phyloP scores from a whole-genome alignment of 2,888 invertebrate species.

The Acrobasis consociella region DNA sequence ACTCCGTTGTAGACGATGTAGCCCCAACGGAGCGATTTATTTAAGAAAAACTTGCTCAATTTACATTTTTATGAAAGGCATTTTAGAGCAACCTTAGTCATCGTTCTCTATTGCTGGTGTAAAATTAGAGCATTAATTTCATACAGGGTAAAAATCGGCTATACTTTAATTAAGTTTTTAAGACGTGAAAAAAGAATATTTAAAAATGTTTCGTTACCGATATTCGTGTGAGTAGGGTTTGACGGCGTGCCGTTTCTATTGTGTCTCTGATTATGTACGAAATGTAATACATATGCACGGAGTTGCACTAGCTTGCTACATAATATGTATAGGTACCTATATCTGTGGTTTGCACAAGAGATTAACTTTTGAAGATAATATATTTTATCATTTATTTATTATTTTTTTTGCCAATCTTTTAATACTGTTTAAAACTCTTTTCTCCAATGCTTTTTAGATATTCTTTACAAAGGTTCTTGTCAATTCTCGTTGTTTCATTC shows the following conservation, averaged over 20 bases:
- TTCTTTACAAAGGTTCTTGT: constrained; percentile 8
- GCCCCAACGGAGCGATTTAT: constrained; percentile 41
- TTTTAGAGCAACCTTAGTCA: constrained; percentile 32
- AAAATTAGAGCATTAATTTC: constrained; percentile 35
- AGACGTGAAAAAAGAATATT: constrained; percentile 39
- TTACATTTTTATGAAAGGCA: constrained; percentile 42
- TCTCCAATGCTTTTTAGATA: not conserved
- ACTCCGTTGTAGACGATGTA: constrained; percentile 40
- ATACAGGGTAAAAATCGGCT: constrained; percentile 33
- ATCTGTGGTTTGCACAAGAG: not conserved
- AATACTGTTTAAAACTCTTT: not conserved
- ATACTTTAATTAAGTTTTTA: constrained; percentile 46
- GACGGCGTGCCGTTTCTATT: constrained; percentile 55
- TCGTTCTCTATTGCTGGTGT: constrained; percentile 30
- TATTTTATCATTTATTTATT: not conserved
- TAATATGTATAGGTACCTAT: not conserved
- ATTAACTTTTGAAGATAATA: not conserved
- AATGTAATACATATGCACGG: constrained; percentile 38
- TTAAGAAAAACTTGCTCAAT: constrained; percentile 39
- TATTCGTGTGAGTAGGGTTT: constrained; percentile 64
- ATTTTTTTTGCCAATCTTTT: not conserved
- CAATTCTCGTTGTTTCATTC: constrained; percentile 19
- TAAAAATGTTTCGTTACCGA: constrained; percentile 54
- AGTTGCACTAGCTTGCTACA: constrained; percentile 44
- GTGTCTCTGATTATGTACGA: constrained; percentile 53